These are phyloP conservation scores for Tetragonula carbonaria DNA, from an alignment of 2,888 invertebrate species.

Conservation along the genomic window DNA sequence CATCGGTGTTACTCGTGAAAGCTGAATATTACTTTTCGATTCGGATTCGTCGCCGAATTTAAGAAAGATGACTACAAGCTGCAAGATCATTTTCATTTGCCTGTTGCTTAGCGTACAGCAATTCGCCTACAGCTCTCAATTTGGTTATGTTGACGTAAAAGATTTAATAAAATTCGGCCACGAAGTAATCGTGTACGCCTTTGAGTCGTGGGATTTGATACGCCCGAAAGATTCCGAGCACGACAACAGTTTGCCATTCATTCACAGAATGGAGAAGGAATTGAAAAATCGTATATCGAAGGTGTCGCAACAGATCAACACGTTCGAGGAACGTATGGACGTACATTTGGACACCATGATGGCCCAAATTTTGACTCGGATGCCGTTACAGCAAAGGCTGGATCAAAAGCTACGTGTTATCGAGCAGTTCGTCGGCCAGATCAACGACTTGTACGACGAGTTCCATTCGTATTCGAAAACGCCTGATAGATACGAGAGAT, in stretches of 20 bases:
- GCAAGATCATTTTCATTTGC: conserved; percentile 21
- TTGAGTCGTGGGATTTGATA: conserved; percentile 75
- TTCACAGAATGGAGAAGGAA: conserved; percentile 86
- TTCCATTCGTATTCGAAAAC: conserved; percentile 80
- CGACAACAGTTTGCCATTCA: conserved; percentile 86
- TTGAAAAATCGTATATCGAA: conserved; percentile 72
- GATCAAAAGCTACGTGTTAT: conserved; percentile 88
- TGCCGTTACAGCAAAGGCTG: conserved; percentile 85
- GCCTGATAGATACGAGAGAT: conserved; percentile 85
- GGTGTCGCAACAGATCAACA: conserved; percentile 74
- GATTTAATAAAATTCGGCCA: conserved; percentile 76
- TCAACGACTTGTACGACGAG: conserved; percentile 62
- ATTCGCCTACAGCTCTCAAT: neutral
- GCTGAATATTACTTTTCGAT: neutral
- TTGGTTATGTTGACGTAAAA: conserved; percentile 71
- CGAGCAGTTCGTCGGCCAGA: conserved; percentile 82
- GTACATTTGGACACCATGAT: conserved; percentile 58
- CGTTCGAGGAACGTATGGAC: conserved; percentile 70
- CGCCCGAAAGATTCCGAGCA: conserved; percentile 34
- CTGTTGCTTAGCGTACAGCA: conserved; percentile 19
- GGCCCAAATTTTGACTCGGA: conserved; percentile 69
- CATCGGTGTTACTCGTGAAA: conserved; percentile 20
- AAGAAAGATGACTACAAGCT: conserved; percentile 20
- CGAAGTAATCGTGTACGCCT: conserved; percentile 66
- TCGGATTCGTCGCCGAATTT: neutral